These are phyloP conservation scores for Stichopus chloronotus DNA, from an alignment of 35 echinoderm and acorn worm genomes.

Conservation along the genomic window DNA sequence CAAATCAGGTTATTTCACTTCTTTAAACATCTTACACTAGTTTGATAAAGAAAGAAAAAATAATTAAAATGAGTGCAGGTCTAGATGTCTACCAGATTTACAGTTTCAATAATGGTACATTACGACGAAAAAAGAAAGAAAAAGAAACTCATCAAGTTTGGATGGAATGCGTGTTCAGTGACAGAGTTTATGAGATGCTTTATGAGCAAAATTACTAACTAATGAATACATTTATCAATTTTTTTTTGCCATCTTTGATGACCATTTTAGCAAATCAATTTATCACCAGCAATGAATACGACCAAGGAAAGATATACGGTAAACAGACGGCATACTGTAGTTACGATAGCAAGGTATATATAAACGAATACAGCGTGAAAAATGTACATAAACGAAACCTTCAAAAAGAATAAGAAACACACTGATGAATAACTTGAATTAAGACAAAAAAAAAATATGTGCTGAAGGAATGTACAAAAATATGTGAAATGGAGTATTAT, in stretches of 20 bases:
- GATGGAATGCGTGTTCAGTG: too few relatives aligned
- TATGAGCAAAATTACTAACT: too few relatives aligned
- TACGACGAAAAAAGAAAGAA: too few relatives aligned
- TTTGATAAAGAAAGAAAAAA: too few relatives aligned
- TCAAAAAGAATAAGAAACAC: neutral
- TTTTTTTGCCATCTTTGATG: neutral
- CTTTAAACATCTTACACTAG: too few relatives aligned
- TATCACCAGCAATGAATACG: neutral
- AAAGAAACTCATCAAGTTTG: too few relatives aligned
- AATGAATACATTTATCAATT: neutral
- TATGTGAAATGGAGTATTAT: neutral
- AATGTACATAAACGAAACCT: neutral
- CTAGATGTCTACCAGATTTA: too few relatives aligned
- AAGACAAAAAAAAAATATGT: neutral
- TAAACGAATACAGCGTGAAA: neutral
- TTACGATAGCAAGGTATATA: neutral
- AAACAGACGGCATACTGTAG: neutral
- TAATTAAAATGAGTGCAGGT: too few relatives aligned
- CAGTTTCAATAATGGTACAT: too few relatives aligned
- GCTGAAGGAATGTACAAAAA: neutral
- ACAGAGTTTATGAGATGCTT: too few relatives aligned
- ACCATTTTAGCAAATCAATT: neutral
- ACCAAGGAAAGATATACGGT: neutral
- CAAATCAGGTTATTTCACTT: too few relatives aligned
- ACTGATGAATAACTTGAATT: neutral